phyloP scores from a whole-genome alignment of 35 echinoderm and acorn worm species.

The Holothuria glaberrima region DNA sequence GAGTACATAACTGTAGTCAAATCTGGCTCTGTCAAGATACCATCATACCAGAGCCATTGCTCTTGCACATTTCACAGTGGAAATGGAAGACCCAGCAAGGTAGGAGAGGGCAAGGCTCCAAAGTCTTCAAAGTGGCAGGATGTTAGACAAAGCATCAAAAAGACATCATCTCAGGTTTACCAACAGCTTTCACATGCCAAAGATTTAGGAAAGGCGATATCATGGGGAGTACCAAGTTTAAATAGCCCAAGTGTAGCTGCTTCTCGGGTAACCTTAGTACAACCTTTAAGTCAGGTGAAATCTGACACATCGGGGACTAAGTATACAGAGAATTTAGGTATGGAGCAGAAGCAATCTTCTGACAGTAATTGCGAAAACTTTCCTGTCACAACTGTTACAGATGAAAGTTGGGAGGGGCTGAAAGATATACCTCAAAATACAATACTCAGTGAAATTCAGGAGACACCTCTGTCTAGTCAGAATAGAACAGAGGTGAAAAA shows the following conservation, averaged over 20 bases:
- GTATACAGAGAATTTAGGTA: constrained; percentile 1
- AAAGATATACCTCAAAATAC: no score
- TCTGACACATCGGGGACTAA: background rate
- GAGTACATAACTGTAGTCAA: background rate
- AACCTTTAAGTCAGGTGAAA: background rate
- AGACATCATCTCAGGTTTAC: constrained; percentile 29
- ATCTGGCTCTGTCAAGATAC: background rate
- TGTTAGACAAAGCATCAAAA: background rate
- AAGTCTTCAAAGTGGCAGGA: background rate
- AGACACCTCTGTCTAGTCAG: background rate
- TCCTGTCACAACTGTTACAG: background rate
- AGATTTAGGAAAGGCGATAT: constrained; percentile 22
- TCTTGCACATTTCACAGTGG: constrained; percentile 10
- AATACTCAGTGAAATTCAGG: no score
- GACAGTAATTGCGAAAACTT: no score
- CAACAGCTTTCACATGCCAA: constrained; percentile 31
- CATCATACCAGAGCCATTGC: background rate
- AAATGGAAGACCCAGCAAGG: background rate
- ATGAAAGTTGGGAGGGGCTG: background rate
- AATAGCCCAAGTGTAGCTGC: background rate
- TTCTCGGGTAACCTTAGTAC: constrained; percentile 16
- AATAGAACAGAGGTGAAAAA: background rate
- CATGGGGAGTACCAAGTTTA: constrained; percentile 23
- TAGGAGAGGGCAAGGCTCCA: background rate
- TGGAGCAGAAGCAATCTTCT: background rate